Percentiles rank a stretch among this genome's conserved stretches.
These are phyloP conservation scores for Drosophila pseudotakahashii DNA, from an alignment of 2,888 invertebrate genomes.

Conservation along the genomic window DNA sequence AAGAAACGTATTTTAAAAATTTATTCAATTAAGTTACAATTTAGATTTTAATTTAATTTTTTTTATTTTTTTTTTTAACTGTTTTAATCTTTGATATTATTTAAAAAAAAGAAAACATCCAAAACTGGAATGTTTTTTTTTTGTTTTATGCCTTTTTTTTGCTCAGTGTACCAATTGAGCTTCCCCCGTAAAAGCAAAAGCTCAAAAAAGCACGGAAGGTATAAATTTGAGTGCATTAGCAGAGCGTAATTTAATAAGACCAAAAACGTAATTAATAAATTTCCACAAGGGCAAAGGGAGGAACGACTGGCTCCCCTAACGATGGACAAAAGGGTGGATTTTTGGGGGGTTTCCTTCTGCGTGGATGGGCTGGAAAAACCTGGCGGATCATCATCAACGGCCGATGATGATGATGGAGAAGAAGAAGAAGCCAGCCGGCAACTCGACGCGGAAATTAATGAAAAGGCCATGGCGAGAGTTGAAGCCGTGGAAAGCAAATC, in stretches of 20 bases:
- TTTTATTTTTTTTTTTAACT: too few relatives aligned
- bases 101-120: too few relatives aligned
- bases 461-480: constrained; percentile 49
- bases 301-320: constrained; percentile 1
- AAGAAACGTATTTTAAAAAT: too few relatives aligned
- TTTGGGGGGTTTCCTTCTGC: constrained; percentile 4
- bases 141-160: not conserved
- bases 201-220: constrained; percentile 72
- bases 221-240: constrained; percentile 82
- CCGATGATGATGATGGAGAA: not conserved
- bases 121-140: too few relatives aligned
- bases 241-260: constrained; percentile 83
- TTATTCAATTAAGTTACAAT: too few relatives aligned
- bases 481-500: constrained; percentile 79
- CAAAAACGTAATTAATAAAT: constrained; percentile 83
- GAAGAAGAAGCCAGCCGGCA: constrained; percentile 21
- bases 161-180: not conserved
- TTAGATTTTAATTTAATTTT: not conserved
- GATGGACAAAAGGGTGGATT: constrained; percentile 39
- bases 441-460: constrained; percentile 68
- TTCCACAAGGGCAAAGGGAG: constrained; percentile 58
- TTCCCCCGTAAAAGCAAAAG: constrained; percentile 38
- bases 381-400: constrained; percentile 20
- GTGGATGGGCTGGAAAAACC: not conserved
- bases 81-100: too few relatives aligned